Percentiles rank a stretch among this genome's conserved stretches.
Conservation (phyloP, 2,888 invertebrate genomes). For the Steinernema hermaphroditum region DNA sequence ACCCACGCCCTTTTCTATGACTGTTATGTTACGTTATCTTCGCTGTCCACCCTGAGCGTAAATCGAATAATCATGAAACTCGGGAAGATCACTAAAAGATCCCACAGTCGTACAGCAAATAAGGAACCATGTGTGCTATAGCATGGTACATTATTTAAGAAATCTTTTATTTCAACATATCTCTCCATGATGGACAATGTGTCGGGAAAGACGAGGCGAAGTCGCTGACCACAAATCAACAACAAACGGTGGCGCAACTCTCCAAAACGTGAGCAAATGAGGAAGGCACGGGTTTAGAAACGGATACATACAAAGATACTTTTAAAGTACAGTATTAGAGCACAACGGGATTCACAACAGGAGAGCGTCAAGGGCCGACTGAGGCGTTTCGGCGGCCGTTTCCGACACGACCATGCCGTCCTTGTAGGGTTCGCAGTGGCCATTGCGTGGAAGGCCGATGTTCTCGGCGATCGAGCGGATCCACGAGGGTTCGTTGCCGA, state of each 20-base stretch:
- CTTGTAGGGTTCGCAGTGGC: background rate
- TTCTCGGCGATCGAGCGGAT: conserved; percentile 35
- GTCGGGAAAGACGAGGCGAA: too few species aligned
- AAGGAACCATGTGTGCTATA: too few species aligned
- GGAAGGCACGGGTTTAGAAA: background rate
- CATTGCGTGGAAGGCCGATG: conserved; percentile 7
- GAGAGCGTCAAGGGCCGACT: conserved; percentile 6
- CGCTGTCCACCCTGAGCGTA: too few species aligned
- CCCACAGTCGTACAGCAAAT: too few species aligned
- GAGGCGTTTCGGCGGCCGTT: background rate
- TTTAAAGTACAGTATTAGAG: too few species aligned
- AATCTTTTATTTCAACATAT: too few species aligned
- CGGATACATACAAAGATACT: background rate
- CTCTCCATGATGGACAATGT: too few species aligned
- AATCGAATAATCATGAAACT: too few species aligned
- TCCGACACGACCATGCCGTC: background rate
- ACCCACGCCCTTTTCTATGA: too few species aligned
- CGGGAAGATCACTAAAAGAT: too few species aligned
- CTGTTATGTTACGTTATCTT: too few species aligned
- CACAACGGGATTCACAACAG: conserved; percentile 17
- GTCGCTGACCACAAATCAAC: background rate
- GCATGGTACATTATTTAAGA: too few species aligned
- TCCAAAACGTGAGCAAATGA: background rate
- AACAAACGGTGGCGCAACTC: conserved; percentile 6
- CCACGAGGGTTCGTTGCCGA: conserved; percentile 56